Base-by-base conservation (phyloP, 2,888 invertebrate species). In the Lithodes maja region DNA sequence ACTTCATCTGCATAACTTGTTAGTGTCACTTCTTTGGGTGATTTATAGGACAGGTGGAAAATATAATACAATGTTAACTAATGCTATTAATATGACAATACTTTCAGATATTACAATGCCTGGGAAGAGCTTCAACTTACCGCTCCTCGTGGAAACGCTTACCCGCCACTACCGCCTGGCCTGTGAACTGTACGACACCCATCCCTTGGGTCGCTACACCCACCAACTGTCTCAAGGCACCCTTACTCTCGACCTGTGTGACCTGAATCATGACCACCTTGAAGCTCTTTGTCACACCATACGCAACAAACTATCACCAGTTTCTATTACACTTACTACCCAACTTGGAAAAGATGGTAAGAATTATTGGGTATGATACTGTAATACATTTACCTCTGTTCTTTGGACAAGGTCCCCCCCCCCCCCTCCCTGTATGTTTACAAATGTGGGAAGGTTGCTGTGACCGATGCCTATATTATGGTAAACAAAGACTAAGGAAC, bases 131-230 rank as follows among this genome's bases (percentile, higher is more conserved):
- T 15, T 61, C 15, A 61, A 61, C 68, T 15, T 61, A 15, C 68
- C 68, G 15, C 49, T 71, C n/a, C 82, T 89, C 9, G 89, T 85
- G 12, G 89, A 89, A 50, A 85, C 82, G 3, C 81, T 89, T 7
- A 89, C 89, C 33, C 85, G 85, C 7, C 80, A 89, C 33, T 89
- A 89, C 75, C 69, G 89, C 71, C 77, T 89, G 12, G 50, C 85
- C 33, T 89, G 89, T 77, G 89, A 89, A 68, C 54, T 89, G n/a
- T 89, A 77, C 49, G 61, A 85, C 75, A 89, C 85, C 53, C 85
- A 81, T 54, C 89, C 89, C 3, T 5, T 53, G n/a, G 68, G 85
- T 1, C 85, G 82, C 49, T 74, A 81, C 49, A 89, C 89, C 17
- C 81, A 85, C 74, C 89, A 89, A 49, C 75, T 89, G 17, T 89